Percentiles rank a stretch among this genome's conserved stretches.
phyloP scores from a whole-genome alignment of 2,797 vertebrate species.

The Tangara arthus region DNA sequence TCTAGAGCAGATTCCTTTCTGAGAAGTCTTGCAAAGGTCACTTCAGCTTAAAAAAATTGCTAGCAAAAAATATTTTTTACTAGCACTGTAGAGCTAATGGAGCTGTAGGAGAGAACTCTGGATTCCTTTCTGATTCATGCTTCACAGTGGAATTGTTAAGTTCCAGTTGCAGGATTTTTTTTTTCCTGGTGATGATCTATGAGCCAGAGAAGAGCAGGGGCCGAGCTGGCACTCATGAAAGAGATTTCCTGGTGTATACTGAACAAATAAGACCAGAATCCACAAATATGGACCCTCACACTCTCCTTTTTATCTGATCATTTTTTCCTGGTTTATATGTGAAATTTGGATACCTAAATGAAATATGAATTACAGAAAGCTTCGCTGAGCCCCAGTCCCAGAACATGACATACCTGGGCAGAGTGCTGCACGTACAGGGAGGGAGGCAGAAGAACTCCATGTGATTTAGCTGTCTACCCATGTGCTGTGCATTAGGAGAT shows the following conservation, averaged over 20 bases:
- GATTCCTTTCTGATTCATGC: constrained; percentile 51
- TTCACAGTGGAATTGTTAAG: constrained; percentile 42
- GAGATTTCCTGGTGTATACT: not conserved
- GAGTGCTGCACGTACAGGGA: not conserved
- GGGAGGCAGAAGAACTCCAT: not conserved
- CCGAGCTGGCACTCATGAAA: not conserved
- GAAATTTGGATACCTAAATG: not conserved
- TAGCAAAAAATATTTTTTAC: constrained; percentile 28
- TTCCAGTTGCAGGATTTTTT: constrained; percentile 24
- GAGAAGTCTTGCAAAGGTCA: not conserved
- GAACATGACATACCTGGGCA: not conserved
- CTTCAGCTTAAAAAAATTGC: not conserved
- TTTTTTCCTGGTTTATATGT: not conserved
- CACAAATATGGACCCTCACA: not conserved
- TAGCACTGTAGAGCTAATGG: constrained; percentile 28
- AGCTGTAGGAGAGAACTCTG: constrained; percentile 11
- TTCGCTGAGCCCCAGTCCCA: rapidly evolving
- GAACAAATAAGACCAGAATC: not conserved
- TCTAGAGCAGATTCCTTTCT: not conserved
- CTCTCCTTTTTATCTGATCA: not conserved
- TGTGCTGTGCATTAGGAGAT: not conserved
- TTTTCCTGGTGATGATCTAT: constrained; percentile 17
- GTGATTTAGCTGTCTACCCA: not conserved
- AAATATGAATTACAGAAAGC: not conserved
- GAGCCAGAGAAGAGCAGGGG: constrained; percentile 38